phyloP scores from a whole-genome alignment of 1,140 invertebrate genomes.

The Paraescarpia echinospica region DNA sequence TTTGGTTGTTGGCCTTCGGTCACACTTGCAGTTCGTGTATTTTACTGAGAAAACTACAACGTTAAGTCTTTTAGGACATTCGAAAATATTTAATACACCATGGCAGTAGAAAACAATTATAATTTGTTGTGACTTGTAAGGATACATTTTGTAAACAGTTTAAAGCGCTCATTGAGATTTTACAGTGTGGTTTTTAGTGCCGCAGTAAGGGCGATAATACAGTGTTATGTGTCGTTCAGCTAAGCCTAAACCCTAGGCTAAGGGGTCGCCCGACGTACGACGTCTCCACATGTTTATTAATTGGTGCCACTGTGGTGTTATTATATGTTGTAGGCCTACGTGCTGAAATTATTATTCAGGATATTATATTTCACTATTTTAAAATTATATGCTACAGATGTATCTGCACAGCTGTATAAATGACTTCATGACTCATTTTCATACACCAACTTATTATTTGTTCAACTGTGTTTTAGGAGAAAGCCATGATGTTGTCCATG shows the following conservation, averaged over 20 bases:
- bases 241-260: too few species aligned
- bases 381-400: background rate
- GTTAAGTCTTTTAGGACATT: background rate
- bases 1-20: background rate
- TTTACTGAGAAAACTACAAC: background rate
- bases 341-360: background rate
- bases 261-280: too few species aligned
- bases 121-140: background rate
- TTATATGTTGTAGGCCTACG: background rate
- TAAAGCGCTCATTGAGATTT: too few species aligned
- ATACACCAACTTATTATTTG: background rate
- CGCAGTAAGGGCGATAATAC: too few species aligned
- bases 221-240: too few species aligned
- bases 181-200: too few species aligned
- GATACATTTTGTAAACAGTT: background rate
- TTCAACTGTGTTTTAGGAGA: conserved; percentile 14
- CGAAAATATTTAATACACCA: background rate
- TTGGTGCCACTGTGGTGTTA: background rate
- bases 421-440: too few species aligned
- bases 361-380: background rate
- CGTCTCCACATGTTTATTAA: background rate
- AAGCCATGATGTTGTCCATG: background rate
- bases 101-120: background rate
- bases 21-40: too few species aligned
- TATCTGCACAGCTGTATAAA: background rate